Base-by-base conservation (phyloP, 2,888 invertebrate genomes). In the Dicranocentrus wangi region DNA sequence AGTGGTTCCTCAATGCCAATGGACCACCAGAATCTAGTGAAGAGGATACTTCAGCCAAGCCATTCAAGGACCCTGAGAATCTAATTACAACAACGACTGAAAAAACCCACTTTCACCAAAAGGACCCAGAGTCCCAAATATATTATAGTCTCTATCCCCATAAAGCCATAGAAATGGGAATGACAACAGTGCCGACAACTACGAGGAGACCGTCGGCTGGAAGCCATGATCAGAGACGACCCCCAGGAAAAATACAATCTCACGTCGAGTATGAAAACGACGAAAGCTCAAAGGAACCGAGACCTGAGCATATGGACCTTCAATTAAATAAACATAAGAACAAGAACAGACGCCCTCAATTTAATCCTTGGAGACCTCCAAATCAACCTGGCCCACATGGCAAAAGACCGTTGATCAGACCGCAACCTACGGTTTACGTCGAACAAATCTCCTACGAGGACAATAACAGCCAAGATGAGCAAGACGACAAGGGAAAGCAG, bases 191-290 rank as follows among this genome's bases (percentile, higher is more conserved):
- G 15, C 58, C 68, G 2, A 77, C 77, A 0, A 68, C 76, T 0
- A 70, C 63, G 21, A 32, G 23, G 15, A 43, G 63, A 1, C 55
- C 53, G 17, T 7, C 27, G 8, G n/a, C 39, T 15, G 43, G 70
- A 61, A 43, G 28, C 42, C 15, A 0, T 15, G 61, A 61, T 5
- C 7, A 39, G 27, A 27, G 53, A 28, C 19, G 28, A 25, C 51
- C 51, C 3, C 68, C 68, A n/a, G 28, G 32, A 10, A 17, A 27
- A 19, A 71, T 71, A 47, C 78, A 78, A 17, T 27, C 47, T 8
- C 78, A 78, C 28, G 70, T 65, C 2, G 78, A 78, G 28, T 78
- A 78, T 53, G 77, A 76, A 47, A 66, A 75, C 25, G 55, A 75
- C n/a, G 77, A 71, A 3, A 43, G 39, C 13, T 71, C 71, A 2